These are phyloP conservation scores for Yponomeuta sedellus DNA, from an alignment of 2,888 invertebrate genomes.

Conservation along the genomic window DNA sequence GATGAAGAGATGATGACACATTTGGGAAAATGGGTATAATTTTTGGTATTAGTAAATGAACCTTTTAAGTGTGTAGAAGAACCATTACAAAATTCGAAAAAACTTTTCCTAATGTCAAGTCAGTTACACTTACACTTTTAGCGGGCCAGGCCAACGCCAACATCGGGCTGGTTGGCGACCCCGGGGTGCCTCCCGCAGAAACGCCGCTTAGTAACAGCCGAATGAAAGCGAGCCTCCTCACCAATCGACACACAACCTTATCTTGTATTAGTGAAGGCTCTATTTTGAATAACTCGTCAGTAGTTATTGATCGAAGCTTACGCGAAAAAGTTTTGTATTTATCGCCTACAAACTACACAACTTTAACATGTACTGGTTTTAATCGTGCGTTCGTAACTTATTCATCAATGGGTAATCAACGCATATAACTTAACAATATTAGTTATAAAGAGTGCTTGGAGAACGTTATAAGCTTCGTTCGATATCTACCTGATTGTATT, in stretches of 20 bases:
- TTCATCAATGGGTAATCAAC: neutral
- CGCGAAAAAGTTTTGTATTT: conserved; percentile 69
- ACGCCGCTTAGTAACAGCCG: conserved; percentile 65
- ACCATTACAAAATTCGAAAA: no score
- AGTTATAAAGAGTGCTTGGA: no score
- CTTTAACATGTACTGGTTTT: conserved; percentile 42
- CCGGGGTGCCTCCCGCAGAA: conserved; percentile 40
- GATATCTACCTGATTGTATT: no score
- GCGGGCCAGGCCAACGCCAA: conserved; percentile 45
- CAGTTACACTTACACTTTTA: conserved; percentile 19
- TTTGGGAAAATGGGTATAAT: no score
- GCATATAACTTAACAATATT: no score
- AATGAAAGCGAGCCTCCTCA: conserved; percentile 43
- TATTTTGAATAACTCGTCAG: conserved; percentile 19
- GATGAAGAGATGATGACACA: no score
- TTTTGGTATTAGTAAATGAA: no score
- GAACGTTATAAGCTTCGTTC: no score
- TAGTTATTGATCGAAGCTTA: conserved; percentile 69
- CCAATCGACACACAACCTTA: conserved; percentile 32
- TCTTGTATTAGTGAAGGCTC: conserved; percentile 7
- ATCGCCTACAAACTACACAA: conserved; percentile 56
- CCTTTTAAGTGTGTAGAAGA: no score
- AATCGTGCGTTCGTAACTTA: conserved; percentile 37
- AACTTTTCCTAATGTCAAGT: no score
- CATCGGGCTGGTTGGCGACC: conserved; percentile 57